A percentile compares a stretch with the other conserved stretches of the same genome.
phyloP scores from a whole-genome alignment of 2,888 invertebrate genomes.

The Itoplectis maculator region DNA sequence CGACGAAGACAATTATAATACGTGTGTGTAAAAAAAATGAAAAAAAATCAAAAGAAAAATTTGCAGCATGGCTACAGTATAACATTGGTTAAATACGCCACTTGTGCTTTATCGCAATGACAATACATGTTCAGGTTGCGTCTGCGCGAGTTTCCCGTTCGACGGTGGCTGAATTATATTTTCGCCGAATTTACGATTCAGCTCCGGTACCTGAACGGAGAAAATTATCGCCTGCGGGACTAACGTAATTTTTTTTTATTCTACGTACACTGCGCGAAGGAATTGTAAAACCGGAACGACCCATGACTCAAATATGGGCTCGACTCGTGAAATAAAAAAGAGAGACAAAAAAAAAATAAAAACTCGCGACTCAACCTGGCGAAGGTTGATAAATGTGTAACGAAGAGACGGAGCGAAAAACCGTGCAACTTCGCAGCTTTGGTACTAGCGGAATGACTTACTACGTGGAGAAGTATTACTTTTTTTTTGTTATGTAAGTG shows the following conservation, averaged over 20 bases:
- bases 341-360: neutral
- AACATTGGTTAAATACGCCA: constrained; percentile 48
- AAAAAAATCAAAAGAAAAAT: no score
- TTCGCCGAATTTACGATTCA: constrained; percentile 32
- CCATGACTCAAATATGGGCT: neutral
- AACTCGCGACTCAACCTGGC: constrained; percentile 23
- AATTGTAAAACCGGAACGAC: constrained; percentile 20
- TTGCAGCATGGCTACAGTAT: constrained; percentile 8
- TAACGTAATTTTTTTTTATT: constrained; percentile 17
- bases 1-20: constrained; percentile 46
- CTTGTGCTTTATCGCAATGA: constrained; percentile 72
- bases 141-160: constrained; percentile 31
- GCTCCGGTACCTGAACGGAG: neutral
- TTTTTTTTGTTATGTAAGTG: constrained; percentile 66
- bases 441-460: constrained; percentile 73
- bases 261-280: neutral
- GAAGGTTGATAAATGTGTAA: constrained; percentile 2
- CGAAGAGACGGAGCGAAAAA: constrained; percentile 24
- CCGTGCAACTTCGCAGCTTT: constrained; percentile 60
- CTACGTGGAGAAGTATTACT: constrained; percentile 73
- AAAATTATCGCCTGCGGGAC: constrained; percentile 1
- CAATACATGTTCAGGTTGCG: constrained; percentile 65
- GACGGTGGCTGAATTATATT: constrained; percentile 19
- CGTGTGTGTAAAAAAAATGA: constrained; percentile 7
- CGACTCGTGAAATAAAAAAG: neutral